Conservation (phyloP, 2,797 vertebrate genomes). For the Phrynocephalus forsythii region DNA sequence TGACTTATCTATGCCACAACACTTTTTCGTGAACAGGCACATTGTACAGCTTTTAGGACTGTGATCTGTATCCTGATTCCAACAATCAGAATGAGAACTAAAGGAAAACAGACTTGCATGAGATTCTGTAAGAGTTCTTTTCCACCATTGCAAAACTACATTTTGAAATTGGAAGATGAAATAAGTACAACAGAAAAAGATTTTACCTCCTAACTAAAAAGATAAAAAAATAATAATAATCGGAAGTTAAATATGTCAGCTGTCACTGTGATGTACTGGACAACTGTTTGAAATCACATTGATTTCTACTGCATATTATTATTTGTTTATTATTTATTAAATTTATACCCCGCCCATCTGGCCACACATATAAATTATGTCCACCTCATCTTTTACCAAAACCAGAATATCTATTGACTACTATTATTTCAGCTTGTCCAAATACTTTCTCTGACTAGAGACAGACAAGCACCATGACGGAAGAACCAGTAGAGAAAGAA, state of each 20-base stretch:
- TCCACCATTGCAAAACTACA: not conserved
- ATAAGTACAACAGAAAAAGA: not conserved
- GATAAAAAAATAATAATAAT: not conserved
- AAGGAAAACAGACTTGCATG: not conserved
- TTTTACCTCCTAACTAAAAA: slow-evolving; percentile 1
- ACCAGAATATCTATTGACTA: not conserved
- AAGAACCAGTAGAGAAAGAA: not conserved
- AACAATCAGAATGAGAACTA: not conserved
- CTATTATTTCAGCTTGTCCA: not conserved
- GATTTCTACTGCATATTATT: not conserved
- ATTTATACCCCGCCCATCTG: too few relatives aligned
- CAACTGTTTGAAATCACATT: not conserved
- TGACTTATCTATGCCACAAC: not conserved
- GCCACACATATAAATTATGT: not conserved
- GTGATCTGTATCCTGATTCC: not conserved
- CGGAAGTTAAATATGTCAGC: not conserved
- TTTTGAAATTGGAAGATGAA: not conserved
- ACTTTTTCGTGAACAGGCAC: slow-evolving; percentile 14
- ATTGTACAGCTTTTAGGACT: not conserved
- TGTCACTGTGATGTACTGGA: not conserved
- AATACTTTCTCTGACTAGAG: not conserved
- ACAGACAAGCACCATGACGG: not conserved
- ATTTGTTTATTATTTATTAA: too few relatives aligned
- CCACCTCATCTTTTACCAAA: not conserved
- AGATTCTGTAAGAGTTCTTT: not conserved